Evolutionary conservation across 1,140 invertebrate genomes (phyloP).

Genomic region (Drosophila malerkotliana): DNA sequence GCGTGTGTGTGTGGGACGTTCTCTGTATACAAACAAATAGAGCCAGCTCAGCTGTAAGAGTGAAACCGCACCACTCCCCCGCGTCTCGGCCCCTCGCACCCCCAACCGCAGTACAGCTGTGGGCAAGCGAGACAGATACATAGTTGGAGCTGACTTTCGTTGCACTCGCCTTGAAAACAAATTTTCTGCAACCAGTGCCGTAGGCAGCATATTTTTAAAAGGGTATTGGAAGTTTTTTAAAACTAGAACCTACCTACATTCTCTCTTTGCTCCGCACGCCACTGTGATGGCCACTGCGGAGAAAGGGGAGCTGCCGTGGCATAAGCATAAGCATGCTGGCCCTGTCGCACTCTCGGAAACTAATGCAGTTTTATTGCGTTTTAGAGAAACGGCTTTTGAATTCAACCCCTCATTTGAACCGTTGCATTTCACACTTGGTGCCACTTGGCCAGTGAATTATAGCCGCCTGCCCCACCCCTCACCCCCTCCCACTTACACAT

Average conservation of each 20-base stretch:
- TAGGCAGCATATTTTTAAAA: background rate
- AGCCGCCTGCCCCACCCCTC: conserved; percentile 15
- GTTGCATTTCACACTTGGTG: conserved; percentile 37
- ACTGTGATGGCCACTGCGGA: background rate
- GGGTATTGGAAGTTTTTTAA: background rate
- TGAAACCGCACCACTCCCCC: conserved; percentile 48
- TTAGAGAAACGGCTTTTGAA: conserved; percentile 55
- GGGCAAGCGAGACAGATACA: conserved; percentile 32
- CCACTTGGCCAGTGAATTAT: conserved; percentile 38
- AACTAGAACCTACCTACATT: too few species aligned
- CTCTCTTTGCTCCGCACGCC: background rate
- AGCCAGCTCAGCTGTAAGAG: conserved; percentile 73
- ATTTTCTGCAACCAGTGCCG: conserved; percentile 34
- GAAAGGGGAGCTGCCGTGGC: background rate
- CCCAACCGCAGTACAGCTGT: conserved; percentile 53
- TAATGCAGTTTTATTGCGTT: conserved; percentile 78
- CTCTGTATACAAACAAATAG: conserved; percentile 76
- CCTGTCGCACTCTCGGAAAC: conserved; percentile 48
- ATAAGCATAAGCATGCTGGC: conserved; percentile 28
- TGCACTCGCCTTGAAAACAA: conserved; percentile 70
- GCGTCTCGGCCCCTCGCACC: background rate
- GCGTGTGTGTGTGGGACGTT: conserved; percentile 28
- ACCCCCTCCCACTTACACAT: conserved; percentile 29
- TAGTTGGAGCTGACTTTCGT: conserved; percentile 36
- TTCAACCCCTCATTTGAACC: conserved; percentile 60